These are phyloP conservation scores for Sicus ferrugineus DNA, from an alignment of 2,888 invertebrate genomes.

Conservation along the genomic window DNA sequence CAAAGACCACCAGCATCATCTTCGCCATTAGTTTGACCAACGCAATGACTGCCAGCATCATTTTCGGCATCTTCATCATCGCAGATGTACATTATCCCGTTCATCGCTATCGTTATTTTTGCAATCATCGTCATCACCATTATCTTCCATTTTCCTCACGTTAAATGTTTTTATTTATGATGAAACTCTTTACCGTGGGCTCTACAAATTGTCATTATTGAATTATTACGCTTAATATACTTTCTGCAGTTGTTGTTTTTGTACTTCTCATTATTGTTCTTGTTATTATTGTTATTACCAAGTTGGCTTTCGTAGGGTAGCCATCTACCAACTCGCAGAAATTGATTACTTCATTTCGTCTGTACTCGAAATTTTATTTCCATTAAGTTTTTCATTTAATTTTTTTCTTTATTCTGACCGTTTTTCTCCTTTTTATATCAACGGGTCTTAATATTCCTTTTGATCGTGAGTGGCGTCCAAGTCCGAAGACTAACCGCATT, in stretches of 20 bases:
- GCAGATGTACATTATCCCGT: neutral
- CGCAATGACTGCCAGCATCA: neutral
- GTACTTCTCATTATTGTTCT: neutral
- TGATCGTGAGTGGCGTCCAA: slow-evolving; percentile 23
- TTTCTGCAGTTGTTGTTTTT: neutral
- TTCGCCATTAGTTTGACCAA: neutral
- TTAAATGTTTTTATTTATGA: slow-evolving; percentile 28
- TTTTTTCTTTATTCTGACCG: slow-evolving; percentile 11
- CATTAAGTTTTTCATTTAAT: slow-evolving; percentile 33
- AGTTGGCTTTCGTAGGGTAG: slow-evolving; percentile 18
- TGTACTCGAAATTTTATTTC: slow-evolving; percentile 27
- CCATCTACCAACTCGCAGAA: slow-evolving; percentile 22
- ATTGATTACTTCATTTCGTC: slow-evolving; percentile 34
- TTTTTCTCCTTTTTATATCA: neutral
- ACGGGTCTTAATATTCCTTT: neutral
- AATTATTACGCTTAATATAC: too few relatives aligned
- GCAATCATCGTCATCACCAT: too few relatives aligned
- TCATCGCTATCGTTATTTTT: too few relatives aligned
- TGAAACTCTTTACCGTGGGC: neutral
- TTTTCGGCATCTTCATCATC: neutral
- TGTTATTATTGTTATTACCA: slow-evolving; percentile 7
- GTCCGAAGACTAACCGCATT: neutral
- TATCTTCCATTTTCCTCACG: neutral
- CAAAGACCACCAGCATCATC: neutral
- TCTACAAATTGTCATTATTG: slow-evolving; percentile 22